Evolutionary conservation across 2,888 invertebrate genomes (phyloP).

Genomic region (Drosophila yooni): DNA sequence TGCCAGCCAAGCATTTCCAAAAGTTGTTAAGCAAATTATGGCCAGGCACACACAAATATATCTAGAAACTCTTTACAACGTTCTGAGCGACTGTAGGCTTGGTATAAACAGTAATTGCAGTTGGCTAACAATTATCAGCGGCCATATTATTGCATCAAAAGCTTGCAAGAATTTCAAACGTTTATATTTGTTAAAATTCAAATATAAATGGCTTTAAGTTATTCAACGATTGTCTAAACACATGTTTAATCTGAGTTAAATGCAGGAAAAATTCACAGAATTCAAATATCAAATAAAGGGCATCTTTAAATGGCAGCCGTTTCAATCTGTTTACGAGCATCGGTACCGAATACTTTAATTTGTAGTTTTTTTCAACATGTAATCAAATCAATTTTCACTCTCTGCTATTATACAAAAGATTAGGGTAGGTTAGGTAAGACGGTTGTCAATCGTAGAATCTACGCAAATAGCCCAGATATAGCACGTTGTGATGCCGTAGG

Average conservation of each 20-base stretch:
- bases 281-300: neutral
- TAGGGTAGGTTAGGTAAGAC: neutral
- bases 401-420: neutral
- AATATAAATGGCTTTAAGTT: neutral
- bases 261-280: neutral
- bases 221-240: neutral
- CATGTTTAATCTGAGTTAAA: neutral
- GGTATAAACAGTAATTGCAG: conserved; percentile 29
- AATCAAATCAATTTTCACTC: neutral
- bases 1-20: conserved; percentile 60
- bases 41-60: conserved; percentile 42
- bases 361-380: neutral
- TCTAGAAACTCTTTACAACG: conserved; percentile 19
- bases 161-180: conserved; percentile 19
- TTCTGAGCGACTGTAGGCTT: conserved; percentile 7
- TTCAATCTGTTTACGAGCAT: neutral
- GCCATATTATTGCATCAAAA: conserved; percentile 33
- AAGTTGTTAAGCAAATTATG: conserved; percentile 80
- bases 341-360: neutral
- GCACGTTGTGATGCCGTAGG: neutral
- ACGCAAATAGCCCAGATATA: neutral
- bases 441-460: neutral
- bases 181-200: neutral
- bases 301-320: no score
- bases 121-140: conserved; percentile 45